A percentile compares a stretch with the other conserved stretches of the same genome.
Evolutionary conservation across 2,113 vertebrate species (phyloP).

Genomic region (Chunga burmeisteri): DNA sequence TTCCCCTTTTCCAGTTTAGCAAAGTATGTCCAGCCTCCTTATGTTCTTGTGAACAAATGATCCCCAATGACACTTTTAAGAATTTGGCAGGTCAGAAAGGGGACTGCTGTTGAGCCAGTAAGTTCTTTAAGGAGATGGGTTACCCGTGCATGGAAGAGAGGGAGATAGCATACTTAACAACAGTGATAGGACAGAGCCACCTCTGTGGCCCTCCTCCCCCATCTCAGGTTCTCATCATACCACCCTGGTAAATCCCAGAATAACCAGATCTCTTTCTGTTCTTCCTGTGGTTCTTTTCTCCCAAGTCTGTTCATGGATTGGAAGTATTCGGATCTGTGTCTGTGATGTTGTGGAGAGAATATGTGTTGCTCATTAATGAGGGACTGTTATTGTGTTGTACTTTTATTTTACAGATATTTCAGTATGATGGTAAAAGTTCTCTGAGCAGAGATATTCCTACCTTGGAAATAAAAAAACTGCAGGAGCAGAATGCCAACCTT

Average conservation of each 20-base stretch:
- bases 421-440: neutral
- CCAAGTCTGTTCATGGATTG: neutral
- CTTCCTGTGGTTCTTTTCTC: neutral
- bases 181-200: neutral
- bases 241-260: neutral
- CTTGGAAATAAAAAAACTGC: conserved; percentile 76
- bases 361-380: neutral
- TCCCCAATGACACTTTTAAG: neutral
- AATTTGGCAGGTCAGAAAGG: neutral
- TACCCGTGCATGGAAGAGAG: neutral
- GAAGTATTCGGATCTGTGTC: neutral
- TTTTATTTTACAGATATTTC: conserved; percentile 30
- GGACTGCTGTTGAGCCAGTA: neutral
- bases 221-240: neutral
- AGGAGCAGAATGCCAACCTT: conserved; percentile 83
- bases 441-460: neutral
- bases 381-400: neutral
- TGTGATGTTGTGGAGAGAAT: neutral
- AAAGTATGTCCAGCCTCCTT: neutral
- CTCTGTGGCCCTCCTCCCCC: neutral
- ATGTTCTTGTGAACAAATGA: neutral
- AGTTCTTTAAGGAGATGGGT: neutral
- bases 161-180: neutral
- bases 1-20: neutral
- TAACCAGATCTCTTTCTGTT: neutral